Evolutionary conservation across 2,113 vertebrate species (phyloP), one percentile per base, ranked within the genome.

Genomic region (Melanotaenia duboulayi): DNA sequence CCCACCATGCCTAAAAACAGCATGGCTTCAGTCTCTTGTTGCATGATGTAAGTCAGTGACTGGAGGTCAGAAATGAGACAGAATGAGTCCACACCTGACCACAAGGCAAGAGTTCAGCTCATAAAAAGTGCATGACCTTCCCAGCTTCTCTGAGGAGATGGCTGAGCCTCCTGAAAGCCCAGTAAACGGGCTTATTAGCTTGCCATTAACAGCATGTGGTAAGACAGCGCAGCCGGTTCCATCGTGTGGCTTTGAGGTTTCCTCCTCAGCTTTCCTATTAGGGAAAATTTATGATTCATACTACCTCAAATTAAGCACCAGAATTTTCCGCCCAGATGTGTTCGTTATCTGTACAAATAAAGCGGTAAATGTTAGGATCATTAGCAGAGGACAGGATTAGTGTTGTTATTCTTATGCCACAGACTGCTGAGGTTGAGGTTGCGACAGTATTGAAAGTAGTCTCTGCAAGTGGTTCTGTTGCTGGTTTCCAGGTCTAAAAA

Each of bases 311-410:
- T 82, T 85, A 78, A 77, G 68, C 65, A 57, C 76, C 22, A 37
- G 68, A 86, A 86, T 85, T 90, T 84, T 78, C 82, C 54, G 24
- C 71, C 70, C 44, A 70, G 85, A 80, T 78, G 60, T 50, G 83
- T 74, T 81, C 25, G 59, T 89, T 87, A 83, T 87, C 82, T 87
- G 82, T 76, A 76, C 59, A 37, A 63, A 70, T 52, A 69, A 62
- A 70, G 64, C 73, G 68, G 63, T 83, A 78, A 86, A 83, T 79
- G 83, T 85, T 76, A 68, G 74, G 65, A 67, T 87, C 83, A 90
- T 91, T 89, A 92, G 81, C 10, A 63, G 86, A 67, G 56, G 74
- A 66, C 74, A 71, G 72, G 67, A 76, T 89, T 91, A 90, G 80
- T 63, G 72, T 74, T 89, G 77, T 90, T 90, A 87, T 92, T 88